These are phyloP conservation scores for Punctoribates punctum DNA, from an alignment of 2,888 invertebrate species.

Conservation along the genomic window DNA sequence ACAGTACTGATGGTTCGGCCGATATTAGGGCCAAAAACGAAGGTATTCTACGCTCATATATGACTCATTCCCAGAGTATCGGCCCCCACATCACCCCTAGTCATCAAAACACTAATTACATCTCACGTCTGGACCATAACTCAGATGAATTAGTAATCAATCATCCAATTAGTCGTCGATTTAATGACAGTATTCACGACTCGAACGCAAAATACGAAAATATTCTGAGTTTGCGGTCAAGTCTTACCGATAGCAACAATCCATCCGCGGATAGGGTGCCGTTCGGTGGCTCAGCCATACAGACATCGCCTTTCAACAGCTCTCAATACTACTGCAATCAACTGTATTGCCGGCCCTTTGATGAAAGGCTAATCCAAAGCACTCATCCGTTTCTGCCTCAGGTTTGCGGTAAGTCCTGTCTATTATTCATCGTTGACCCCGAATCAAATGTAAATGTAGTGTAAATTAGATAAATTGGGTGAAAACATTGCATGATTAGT, in stretches of 20 bases:
- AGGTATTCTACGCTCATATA: slow-evolving; percentile 31
- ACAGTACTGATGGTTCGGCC: neutral
- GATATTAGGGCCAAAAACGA: neutral
- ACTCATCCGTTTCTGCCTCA: slow-evolving; percentile 15
- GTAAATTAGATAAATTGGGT: too few relatives aligned
- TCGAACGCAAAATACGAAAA: neutral
- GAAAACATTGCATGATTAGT: too few relatives aligned
- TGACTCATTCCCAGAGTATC: neutral
- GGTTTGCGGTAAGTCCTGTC: slow-evolving; percentile 7
- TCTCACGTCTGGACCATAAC: neutral
- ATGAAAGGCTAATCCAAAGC: neutral
- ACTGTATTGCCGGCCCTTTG: slow-evolving; percentile 27
- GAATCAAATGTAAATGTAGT: neutral
- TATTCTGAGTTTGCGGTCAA: neutral
- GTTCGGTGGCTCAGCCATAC: neutral
- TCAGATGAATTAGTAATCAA: neutral
- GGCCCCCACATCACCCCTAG: neutral
- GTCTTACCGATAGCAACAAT: neutral
- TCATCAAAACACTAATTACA: neutral
- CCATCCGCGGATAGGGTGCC: too few relatives aligned
- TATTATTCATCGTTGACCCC: neutral
- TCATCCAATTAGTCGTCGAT: neutral
- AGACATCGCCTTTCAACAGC: neutral
- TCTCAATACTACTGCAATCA: slow-evolving; percentile 29
- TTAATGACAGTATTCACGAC: neutral